Base-by-base conservation (phyloP, 2,113 vertebrate species). In the Rafetus swinhoei region DNA sequence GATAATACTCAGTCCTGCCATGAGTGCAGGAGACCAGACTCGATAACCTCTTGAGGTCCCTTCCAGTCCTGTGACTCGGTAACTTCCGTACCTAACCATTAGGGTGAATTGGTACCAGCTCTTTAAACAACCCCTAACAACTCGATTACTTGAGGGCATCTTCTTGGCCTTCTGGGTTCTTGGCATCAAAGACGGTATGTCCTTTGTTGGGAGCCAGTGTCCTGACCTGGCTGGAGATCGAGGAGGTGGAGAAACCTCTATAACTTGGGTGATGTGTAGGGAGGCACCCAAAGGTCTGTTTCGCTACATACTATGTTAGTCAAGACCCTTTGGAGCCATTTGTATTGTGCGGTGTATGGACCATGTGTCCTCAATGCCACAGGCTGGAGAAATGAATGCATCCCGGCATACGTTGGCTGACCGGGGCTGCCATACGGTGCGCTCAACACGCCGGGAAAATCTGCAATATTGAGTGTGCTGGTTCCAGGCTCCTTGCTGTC, bases 271-370 rank as follows among this genome's bases (percentile, higher is more conserved):
- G 18, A 35, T 72, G 69, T 39, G 35, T 9, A 3, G 9, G n/a
- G 15, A 72, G 69, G n/a, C n/a, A 15, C 69, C 69, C 19, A 3
- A 12, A 74, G 35, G 72, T 74, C 89, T 90, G 39, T 92, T 96
- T 90, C 89, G 87, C 87, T 93, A 91, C 91, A 94, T 93, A 94
- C 88, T 59, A 13, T 32, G 83, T 86, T 96, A 89, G 95, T 95
- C 90, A 93, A 95, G 39, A 45, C 39, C 39, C 39, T 45, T 56
- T 27, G 79, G 56, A 86, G 45, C n/a, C 18, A 19, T 72, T 72
- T 18, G 18, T 69, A 32, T 16, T 29, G 62, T 6, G 16, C 35
- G 69, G n/a, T 19, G 5, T 72, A 21, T 35, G 9, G 35, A 13
- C n/a, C 32, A 18, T 16, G 5, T 72, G 32, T 35, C n/a, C n/a